Evolutionary conservation across 1,140 invertebrate species (phyloP).

Genomic region (Temnothorax curvispinosus): DNA sequence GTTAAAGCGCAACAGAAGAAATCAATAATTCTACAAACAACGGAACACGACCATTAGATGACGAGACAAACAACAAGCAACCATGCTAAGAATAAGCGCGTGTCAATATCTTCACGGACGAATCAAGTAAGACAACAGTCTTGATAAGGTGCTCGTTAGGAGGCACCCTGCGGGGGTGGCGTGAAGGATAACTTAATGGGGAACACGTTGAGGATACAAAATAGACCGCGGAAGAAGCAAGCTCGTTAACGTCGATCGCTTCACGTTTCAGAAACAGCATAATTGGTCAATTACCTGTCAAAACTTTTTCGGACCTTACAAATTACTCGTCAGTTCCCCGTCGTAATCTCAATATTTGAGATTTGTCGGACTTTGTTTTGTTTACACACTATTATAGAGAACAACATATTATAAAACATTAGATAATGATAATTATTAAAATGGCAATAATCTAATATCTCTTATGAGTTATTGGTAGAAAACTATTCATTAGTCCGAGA

Average conservation of each 20-base stretch:
- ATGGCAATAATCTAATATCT: neutral
- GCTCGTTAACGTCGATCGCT: constrained; percentile 51
- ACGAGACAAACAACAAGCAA: neutral
- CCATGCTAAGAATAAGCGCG: neutral
- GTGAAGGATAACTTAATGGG: constrained; percentile 45
- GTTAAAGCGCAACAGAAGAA: neutral
- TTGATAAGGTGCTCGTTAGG: constrained; percentile 44
- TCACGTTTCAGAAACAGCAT: constrained; percentile 28
- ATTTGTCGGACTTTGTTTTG: neutral
- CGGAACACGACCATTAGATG: neutral
- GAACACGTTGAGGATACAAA: constrained; percentile 55
- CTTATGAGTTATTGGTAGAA: neutral
- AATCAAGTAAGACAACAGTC: constrained; percentile 7
- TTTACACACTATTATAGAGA: neutral
- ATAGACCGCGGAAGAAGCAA: constrained; percentile 35
- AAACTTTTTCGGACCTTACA: neutral
- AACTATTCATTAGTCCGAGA: neutral
- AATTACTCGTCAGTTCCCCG: neutral
- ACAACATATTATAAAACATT: neutral
- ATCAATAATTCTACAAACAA: neutral
- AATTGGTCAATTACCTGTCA: constrained; percentile 48
- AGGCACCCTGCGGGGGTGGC: constrained; percentile 10
- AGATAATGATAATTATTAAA: neutral
- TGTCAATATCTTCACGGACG: constrained; percentile 32
- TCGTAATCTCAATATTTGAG: neutral